phyloP scores from a whole-genome alignment of 2,797 vertebrate species.

The Sebastes kiyomatsui region DNA sequence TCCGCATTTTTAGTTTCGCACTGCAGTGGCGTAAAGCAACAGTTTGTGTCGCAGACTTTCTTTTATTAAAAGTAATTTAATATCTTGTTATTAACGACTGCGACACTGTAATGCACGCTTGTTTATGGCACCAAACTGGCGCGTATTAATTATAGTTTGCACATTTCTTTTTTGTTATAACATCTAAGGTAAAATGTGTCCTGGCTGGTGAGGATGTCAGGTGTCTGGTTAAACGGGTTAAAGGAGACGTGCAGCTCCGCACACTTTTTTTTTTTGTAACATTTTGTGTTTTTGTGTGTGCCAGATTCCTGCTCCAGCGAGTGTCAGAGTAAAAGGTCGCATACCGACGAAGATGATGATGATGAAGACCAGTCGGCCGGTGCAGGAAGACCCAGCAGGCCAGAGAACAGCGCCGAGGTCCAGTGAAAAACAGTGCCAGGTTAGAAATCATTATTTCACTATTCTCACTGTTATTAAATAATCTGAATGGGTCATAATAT shows the following conservation, averaged over 20 bases:
- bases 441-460: constrained; percentile 14
- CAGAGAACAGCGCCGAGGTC: constrained; percentile 18
- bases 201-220: not conserved
- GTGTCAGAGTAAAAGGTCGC: constrained; percentile 86
- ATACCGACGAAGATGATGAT: constrained; percentile 78
- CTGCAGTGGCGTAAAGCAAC: constrained; percentile 3
- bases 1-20: not conserved
- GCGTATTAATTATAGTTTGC: not conserved
- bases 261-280: not conserved
- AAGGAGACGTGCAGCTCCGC: constrained; percentile 26
- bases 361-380: constrained; percentile 63
- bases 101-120: not conserved
- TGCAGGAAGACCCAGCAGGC: constrained; percentile 38
- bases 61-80: not conserved
- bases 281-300: not conserved
- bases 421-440: constrained; percentile 54
- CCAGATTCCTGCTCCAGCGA: constrained; percentile 64
- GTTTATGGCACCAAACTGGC: too few species aligned
- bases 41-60: not conserved
- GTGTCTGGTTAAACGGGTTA: constrained; percentile 15
- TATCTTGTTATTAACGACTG: not conserved
- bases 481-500: not conserved
- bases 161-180: not conserved
- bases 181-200: not conserved
- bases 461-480: rapidly evolving